Evolutionary conservation across 2,797 vertebrate genomes (phyloP), one percentile per base, ranked within the genome.

Genomic region (Enteromius unitaeniatus): DNA sequence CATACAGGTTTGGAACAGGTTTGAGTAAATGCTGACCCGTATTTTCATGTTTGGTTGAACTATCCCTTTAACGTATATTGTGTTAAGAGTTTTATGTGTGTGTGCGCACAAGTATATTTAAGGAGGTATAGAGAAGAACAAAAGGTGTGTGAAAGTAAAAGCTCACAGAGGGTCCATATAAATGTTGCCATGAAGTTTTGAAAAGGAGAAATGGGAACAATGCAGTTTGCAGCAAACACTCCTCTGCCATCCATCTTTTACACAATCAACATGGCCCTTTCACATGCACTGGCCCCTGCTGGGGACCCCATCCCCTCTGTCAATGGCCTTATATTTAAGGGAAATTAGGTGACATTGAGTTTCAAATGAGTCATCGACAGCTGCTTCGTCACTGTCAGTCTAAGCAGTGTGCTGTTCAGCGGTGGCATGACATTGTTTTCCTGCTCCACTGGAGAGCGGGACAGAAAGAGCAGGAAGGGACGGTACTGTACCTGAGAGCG

Each of bases 261-360:
- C 85, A 89, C 79, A 79, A 76, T 91, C 84, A 87, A 85, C 79
- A 86, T 67, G 83, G 73, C 81, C 84, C 90, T 90, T 92, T 93
- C 91, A 90, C 85, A 92, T 83, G 81, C 89, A 90, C 74, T 28
- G n/a, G 86, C 90, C 84, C 91, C 89, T 89, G 89, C 84, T 88
- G 92, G 85, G 90, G 17, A 60, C 78, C 83, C 85, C 84, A 82
- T 84, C 88, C 84, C 86, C 82, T 85, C 85, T 64, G 34, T 91
- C 88, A 88, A 87, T 83, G 86, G 89, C 89, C 82, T 85, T 70
- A 85, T 86, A 86, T 89, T 85, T 87, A 84, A 85, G 85, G 91
- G 88, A 93, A 93, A 92, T 89, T 86, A 91, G 88, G 87, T 85
- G 87, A 92, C 92, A 93, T 92, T 93, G 90, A 92, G 85, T 92